Conservation (phyloP, 2,888 invertebrate genomes). For the Dioctria rufipes region DNA sequence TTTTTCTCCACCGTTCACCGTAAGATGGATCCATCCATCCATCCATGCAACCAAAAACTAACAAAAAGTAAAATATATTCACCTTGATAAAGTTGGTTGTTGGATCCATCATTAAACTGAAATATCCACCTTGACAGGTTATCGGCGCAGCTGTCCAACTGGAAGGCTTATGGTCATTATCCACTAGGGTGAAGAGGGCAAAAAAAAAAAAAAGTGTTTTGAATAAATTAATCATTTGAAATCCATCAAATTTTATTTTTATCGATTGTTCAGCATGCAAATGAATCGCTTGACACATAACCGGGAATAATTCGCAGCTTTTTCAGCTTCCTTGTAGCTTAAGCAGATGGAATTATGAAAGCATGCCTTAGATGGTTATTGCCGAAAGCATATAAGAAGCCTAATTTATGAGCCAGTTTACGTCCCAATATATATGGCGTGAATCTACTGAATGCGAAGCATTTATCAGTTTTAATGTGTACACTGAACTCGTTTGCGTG, state of each 20-base stretch:
- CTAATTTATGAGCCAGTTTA: constrained; percentile 35
- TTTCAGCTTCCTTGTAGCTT: constrained; percentile 14
- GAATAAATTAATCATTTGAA: constrained; percentile 44
- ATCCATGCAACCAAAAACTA: no score
- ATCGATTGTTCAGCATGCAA: constrained; percentile 45
- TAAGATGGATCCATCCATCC: not conserved
- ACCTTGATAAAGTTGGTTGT: constrained; percentile 11
- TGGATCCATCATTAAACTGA: constrained; percentile 27
- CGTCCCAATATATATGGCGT: constrained; percentile 15
- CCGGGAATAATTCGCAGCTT: constrained; percentile 40
- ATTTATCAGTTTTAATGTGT: constrained; percentile 36
- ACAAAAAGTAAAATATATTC: not conserved
- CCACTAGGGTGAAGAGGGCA: not conserved
- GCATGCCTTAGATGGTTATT: not conserved
- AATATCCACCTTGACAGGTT: constrained; percentile 42
- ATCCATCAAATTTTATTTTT: constrained; percentile 50
- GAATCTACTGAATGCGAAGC: constrained; percentile 35
- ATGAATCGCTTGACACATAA: constrained; percentile 32
- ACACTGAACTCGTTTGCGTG: constrained; percentile 15
- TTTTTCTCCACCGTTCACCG: not conserved
- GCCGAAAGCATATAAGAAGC: constrained; percentile 31
- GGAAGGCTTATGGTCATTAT: constrained; percentile 20
- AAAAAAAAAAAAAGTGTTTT: not conserved
- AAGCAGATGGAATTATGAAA: constrained; percentile 11
- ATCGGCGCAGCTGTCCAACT: constrained; percentile 13